phyloP scores from a whole-genome alignment of 2,888 invertebrate genomes.

The Bombylius discolor region DNA sequence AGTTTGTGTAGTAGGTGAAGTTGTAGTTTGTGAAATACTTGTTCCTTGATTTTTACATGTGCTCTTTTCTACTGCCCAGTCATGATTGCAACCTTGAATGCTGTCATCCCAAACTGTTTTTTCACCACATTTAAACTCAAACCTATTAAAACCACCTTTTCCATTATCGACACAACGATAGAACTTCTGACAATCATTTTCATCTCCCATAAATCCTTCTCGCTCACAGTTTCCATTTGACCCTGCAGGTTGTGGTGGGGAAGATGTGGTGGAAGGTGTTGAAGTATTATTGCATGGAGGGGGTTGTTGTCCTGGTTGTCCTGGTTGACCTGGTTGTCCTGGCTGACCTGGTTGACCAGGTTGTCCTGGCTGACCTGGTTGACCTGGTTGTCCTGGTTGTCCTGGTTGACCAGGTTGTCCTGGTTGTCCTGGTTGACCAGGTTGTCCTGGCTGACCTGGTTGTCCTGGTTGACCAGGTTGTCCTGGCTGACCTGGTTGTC shows the following conservation, averaged over 20 bases:
- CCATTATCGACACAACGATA: slow-evolving; percentile 37
- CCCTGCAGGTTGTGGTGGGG: slow-evolving; percentile 24
- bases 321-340: background rate
- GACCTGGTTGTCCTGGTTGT: slow-evolving; percentile 16
- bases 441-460: no score
- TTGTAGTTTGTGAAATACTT: background rate
- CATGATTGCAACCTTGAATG: slow-evolving; percentile 34
- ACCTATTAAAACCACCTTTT: slow-evolving; percentile 30
- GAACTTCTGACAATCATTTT: slow-evolving; percentile 39
- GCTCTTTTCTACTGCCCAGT: slow-evolving; percentile 5
- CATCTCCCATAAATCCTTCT: slow-evolving; percentile 29
- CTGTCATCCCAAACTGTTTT: slow-evolving; percentile 41
- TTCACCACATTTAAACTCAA: slow-evolving; percentile 37
- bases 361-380: slow-evolving; percentile 16
- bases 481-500: no score
- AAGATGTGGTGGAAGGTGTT: background rate
- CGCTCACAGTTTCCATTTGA: slow-evolving; percentile 22
- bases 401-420: background rate
- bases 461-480: no score
- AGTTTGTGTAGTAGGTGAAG: background rate
- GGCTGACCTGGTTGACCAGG: slow-evolving; percentile 15
- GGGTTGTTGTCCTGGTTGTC: background rate
- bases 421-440: background rate
- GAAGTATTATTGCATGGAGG: background rate
- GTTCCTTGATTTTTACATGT: slow-evolving; percentile 14